Evolutionary conservation across 2,113 vertebrate species (phyloP), one percentile per base, ranked within the genome.

Genomic region (Anolis carolinensis): DNA sequence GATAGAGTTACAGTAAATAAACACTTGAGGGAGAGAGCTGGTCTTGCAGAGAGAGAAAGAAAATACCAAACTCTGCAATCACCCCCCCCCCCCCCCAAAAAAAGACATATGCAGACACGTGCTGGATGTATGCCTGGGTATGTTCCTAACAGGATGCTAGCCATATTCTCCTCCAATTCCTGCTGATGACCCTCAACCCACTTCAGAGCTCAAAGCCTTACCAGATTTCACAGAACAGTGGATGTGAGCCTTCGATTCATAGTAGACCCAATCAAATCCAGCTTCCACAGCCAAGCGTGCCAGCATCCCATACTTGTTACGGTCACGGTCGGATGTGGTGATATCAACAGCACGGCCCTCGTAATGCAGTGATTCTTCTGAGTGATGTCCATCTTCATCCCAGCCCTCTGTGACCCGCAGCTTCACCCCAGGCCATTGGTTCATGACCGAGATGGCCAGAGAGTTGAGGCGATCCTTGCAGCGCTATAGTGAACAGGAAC

Each of bases 161-260:
- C 1, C 14, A 18, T 59, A 23, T 3, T 0, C n/a, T n/a, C 1
- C 71, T 23, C 39, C 39, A 3, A 18, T 20, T 7, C 59, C 55
- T 48, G 6, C 79, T 50, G 8, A 30, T 48, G 1, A 4, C 25
- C 32, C 25, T 32, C 68, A 32, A 3, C 25, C 52, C n/a, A 6
- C 10, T 34, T 59, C 34, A 55, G 78, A 86, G 76, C 0, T 34
- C 98, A 99, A 85, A 98, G 98, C 99, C 96, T 92, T 95, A 99
- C 99, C 99, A 96, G 99, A 98, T 97, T 99, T 99, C 89, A 99
- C 99, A 0, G 99, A 99, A 93, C 98, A 99, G 95, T 99, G 99
- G 92, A 99, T 98, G 92, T 99, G 99, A 0, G 98, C 98, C 92
- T 99, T 99, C 93, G 99, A 99, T 85, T 99, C 99, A 1, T 99